These are phyloP conservation scores for Drosophila athabasca DNA, from an alignment of 1,140 invertebrate genomes.

Conservation along the genomic window DNA sequence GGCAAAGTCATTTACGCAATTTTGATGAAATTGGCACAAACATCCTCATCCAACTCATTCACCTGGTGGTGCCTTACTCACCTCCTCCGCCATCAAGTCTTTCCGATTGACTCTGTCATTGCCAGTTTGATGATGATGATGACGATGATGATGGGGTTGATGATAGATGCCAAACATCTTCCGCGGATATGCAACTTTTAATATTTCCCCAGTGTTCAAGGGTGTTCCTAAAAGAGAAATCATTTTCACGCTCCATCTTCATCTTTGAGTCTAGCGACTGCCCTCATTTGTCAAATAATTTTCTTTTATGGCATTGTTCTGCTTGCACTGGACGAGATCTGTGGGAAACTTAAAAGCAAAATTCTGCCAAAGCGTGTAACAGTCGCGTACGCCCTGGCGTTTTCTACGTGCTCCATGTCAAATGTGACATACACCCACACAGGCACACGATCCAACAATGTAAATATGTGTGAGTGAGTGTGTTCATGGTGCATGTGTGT, in stretches of 20 bases:
- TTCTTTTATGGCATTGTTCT: slow-evolving; percentile 14
- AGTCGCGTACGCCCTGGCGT: slow-evolving; percentile 54
- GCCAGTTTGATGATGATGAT: slow-evolving; percentile 4
- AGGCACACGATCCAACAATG: slow-evolving; percentile 3
- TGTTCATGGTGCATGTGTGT: not conserved
- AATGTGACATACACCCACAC: slow-evolving; percentile 45
- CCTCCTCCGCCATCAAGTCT: not conserved
- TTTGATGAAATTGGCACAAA: slow-evolving; percentile 60
- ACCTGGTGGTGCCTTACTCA: too few relatives aligned
- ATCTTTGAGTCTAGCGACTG: not conserved
- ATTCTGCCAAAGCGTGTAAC: slow-evolving; percentile 55
- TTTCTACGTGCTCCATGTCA: slow-evolving; percentile 60
- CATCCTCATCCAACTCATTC: slow-evolving; percentile 30
- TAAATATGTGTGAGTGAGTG: not conserved
- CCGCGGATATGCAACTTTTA: slow-evolving; percentile 28
- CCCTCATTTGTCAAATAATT: slow-evolving; percentile 19
- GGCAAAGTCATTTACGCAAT: slow-evolving; percentile 47
- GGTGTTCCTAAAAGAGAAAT: not conserved
- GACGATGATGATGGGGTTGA: not conserved
- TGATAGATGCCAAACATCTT: slow-evolving; percentile 22
- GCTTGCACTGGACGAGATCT: slow-evolving; percentile 20
- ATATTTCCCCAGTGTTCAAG: slow-evolving; percentile 1
- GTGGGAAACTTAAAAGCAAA: slow-evolving; percentile 47
- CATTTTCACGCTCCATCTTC: not conserved
- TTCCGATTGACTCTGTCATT: slow-evolving; percentile 35